phyloP scores from a whole-genome alignment of 2,113 vertebrate species.

The Aythya baeri region DNA sequence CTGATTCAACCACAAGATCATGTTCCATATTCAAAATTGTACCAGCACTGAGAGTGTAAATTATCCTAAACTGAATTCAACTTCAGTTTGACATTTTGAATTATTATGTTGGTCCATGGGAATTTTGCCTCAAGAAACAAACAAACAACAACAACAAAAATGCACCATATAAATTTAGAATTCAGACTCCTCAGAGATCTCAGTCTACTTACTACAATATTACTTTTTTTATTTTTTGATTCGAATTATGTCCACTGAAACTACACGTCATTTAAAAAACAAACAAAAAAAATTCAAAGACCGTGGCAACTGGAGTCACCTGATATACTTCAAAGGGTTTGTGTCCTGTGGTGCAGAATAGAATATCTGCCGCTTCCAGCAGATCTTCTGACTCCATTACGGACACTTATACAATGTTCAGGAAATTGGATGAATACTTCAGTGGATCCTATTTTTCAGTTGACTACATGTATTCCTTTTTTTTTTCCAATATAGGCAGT shows the following conservation, averaged over 20 bases:
- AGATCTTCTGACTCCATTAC: neutral
- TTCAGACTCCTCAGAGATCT: neutral
- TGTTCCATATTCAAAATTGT: neutral
- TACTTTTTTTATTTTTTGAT: neutral
- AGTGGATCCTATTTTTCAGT: neutral
- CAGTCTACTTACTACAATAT: neutral
- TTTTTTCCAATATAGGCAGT: neutral
- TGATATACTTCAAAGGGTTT: neutral
- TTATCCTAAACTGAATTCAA: neutral
- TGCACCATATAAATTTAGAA: neutral
- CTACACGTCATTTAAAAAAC: neutral
- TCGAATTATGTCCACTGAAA: neutral
- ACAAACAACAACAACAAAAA: neutral
- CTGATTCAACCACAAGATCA: neutral
- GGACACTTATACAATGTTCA: neutral
- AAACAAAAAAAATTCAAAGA: neutral
- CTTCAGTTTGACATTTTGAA: neutral
- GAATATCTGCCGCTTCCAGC: conserved; percentile 4
- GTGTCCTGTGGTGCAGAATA: neutral
- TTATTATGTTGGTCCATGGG: neutral
- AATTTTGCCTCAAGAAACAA: neutral
- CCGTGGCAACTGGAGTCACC: neutral
- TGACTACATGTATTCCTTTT: neutral
- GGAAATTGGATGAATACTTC: neutral
- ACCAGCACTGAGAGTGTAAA: neutral